phyloP scores from a whole-genome alignment of 64 coral and sea anemone species.

The Stichodactyla helianthus region DNA sequence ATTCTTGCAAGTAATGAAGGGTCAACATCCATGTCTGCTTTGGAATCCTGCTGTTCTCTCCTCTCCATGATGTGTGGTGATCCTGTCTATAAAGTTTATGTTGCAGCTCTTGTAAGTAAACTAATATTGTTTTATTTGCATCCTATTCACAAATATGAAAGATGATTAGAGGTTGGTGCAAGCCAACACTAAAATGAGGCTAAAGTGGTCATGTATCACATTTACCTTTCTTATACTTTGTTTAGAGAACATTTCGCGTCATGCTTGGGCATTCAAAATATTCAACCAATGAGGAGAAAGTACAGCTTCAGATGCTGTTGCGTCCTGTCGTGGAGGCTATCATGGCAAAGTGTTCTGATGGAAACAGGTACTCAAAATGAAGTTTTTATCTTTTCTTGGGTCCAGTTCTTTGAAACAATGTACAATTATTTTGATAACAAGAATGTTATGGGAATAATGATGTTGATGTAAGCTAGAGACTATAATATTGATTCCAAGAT shows the following conservation, averaged over 20 bases:
- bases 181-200: too few relatives aligned
- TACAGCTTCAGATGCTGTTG: conserved; percentile 58
- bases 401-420: neutral
- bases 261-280: conserved; percentile 67
- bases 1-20: conserved; percentile 30
- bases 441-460: too few relatives aligned
- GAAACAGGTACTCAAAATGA: conserved; percentile 57
- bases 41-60: conserved; percentile 73
- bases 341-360: conserved; percentile 90
- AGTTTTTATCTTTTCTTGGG: neutral
- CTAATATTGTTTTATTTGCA: neutral
- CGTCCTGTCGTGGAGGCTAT: conserved; percentile 87
- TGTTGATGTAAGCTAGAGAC: too few relatives aligned
- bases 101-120: conserved; percentile 75
- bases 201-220: neutral
- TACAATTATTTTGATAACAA: neutral
- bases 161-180: too few relatives aligned
- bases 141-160: neutral
- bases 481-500: too few relatives aligned
- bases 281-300: conserved; percentile 58
- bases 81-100: conserved; percentile 92
- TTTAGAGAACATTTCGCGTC: conserved; percentile 85
- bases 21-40: conserved; percentile 28
- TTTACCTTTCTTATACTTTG: neutral
- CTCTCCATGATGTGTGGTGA: conserved; percentile 96